Conservation (phyloP, 2,888 invertebrate species). For the Drosophila hamatofila region DNA sequence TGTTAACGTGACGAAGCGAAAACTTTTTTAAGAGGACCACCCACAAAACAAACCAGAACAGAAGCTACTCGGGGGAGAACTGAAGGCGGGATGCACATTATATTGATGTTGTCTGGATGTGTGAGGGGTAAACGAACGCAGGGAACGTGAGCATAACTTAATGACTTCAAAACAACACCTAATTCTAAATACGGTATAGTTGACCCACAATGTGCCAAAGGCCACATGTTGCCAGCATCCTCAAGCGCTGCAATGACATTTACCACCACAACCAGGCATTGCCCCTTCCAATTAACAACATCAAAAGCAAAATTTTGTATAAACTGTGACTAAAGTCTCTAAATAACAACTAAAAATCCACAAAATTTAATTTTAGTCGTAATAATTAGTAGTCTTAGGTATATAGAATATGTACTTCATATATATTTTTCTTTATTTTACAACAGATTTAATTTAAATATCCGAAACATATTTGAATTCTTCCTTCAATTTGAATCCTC, state of each 20-base stretch:
- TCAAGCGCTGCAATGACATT: not conserved
- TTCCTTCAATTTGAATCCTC: not conserved
- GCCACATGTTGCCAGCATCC: constrained; percentile 3
- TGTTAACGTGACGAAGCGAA: constrained; percentile 77
- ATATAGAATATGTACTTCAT: not conserved
- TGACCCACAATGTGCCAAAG: not conserved
- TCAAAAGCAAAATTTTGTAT: not conserved
- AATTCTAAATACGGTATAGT: not conserved
- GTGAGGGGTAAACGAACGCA: too few species aligned
- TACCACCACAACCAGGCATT: not conserved
- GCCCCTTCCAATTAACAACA: not conserved
- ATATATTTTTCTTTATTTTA: not conserved
- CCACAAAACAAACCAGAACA: constrained; percentile 17
- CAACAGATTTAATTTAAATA: not conserved
- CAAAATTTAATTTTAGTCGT: not conserved
- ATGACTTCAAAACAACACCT: constrained; percentile 6
- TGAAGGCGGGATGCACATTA: not conserved
- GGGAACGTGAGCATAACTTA: not conserved
- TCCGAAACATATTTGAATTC: not conserved
- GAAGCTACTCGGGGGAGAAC: not conserved
- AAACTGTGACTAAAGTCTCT: not conserved
- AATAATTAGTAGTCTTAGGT: not conserved
- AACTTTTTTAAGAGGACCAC: constrained; percentile 55
- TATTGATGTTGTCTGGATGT: not conserved
- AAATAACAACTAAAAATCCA: not conserved